Evolutionary conservation across 1,140 invertebrate species (phyloP).

Genomic region (Nixonia krombeini): DNA sequence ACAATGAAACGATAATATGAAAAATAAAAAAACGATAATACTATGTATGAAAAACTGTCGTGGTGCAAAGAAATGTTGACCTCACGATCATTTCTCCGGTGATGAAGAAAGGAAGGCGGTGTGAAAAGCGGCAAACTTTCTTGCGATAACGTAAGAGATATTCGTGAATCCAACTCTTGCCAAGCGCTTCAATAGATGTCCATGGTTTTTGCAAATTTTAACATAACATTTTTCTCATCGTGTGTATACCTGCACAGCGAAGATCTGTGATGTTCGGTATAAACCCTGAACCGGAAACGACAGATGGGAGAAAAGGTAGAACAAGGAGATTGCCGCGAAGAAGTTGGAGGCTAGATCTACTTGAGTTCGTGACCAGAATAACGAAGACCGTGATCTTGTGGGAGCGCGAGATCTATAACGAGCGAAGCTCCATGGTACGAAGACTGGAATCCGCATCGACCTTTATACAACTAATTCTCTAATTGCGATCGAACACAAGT

Average conservation of each 20-base stretch:
- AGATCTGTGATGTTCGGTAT: slow-evolving; percentile 28
- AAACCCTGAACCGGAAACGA: slow-evolving; percentile 45
- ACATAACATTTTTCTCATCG: neutral
- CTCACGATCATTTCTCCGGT: too few species aligned
- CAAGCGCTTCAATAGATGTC: too few species aligned
- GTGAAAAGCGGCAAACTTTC: too few species aligned
- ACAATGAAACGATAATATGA: too few species aligned
- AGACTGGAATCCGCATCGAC: slow-evolving; percentile 28
- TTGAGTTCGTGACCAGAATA: slow-evolving; percentile 54
- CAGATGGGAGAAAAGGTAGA: slow-evolving; percentile 22
- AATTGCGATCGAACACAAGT: slow-evolving; percentile 21
- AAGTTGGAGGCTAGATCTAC: slow-evolving; percentile 43
- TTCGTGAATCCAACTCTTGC: too few species aligned
- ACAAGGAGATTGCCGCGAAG: slow-evolving; percentile 41
- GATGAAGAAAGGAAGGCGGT: too few species aligned
- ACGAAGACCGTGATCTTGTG: slow-evolving; percentile 39
- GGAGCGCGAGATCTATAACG: slow-evolving; percentile 27
- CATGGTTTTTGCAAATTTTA: neutral
- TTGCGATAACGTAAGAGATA: too few species aligned
- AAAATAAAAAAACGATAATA: too few species aligned
- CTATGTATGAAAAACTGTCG: too few species aligned
- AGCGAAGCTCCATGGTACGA: slow-evolving; percentile 18
- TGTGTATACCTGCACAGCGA: slow-evolving; percentile 1
- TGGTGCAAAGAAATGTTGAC: too few species aligned
- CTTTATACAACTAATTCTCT: slow-evolving; percentile 30